A percentile compares a stretch with the other conserved stretches of the same genome.
These are phyloP conservation scores for Chroicocephalus ridibundus DNA, from an alignment of 2,113 vertebrate genomes.

Conservation along the genomic window DNA sequence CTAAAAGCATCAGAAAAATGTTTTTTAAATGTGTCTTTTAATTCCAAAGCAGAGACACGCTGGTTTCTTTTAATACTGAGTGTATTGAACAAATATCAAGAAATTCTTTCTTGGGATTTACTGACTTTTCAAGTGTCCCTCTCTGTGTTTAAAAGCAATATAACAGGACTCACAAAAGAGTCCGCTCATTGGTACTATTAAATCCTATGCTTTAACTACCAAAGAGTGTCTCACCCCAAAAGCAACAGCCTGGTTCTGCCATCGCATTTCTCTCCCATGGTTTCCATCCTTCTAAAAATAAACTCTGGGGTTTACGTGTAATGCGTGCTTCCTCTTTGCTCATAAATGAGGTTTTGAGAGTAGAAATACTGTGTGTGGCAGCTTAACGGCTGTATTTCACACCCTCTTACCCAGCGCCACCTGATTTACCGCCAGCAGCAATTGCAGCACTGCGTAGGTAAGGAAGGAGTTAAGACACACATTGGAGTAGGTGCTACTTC, in stretches of 20 bases:
- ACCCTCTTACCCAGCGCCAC: not conserved
- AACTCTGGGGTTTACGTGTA: not conserved
- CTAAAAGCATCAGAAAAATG: not conserved
- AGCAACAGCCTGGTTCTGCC: not conserved
- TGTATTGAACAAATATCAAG: not conserved
- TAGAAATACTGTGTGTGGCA: not conserved
- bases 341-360: not conserved
- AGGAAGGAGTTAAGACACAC: not conserved
- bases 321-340: not conserved
- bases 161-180: not conserved
- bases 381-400: not conserved
- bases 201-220: not conserved
- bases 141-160: not conserved
- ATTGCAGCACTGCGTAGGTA: not conserved
- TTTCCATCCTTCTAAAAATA: not conserved
- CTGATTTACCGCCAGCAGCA: not conserved
- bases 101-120: not conserved
- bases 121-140: not conserved
- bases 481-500: not conserved
- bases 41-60: not conserved
- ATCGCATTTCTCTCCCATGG: not conserved
- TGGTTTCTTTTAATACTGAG: not conserved
- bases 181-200: not conserved
- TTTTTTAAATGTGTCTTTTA: not conserved
- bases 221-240: not conserved